Evolutionary conservation across 2,113 vertebrate species (phyloP), one percentile per base, ranked within the genome.

Genomic region (Trematocara stigmaticum): DNA sequence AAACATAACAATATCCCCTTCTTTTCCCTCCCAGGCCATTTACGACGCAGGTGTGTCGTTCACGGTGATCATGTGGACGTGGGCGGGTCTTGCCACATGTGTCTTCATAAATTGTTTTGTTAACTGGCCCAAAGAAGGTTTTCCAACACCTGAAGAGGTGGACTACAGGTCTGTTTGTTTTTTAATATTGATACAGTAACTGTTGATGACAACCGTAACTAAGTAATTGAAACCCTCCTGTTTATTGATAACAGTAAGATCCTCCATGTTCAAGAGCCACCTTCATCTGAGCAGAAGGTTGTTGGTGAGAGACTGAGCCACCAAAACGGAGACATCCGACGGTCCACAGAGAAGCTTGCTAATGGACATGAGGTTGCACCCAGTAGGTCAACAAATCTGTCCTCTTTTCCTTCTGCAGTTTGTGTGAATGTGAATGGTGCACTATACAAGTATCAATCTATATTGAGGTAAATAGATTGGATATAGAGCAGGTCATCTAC

Each of bases 41-140:
- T 98, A 98, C 11, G 96, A 98, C 0, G 95, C 95, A 0, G 97
- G 97, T 0, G 95, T 97, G 26, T 71, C 97, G 12, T 98, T 98
- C 66, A 74, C 88, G 6, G 91, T 88, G 53, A 98, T 98, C 93
- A 98, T 98, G 98, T 97, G 97, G 93, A 81, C 91, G 34, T 98
- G 98, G 98, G 90, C 97, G 0, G 96, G 93, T 34, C 95, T 98
- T 7, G 97, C 98, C 6, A 94, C 94, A 26, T 92, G 96, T 18
- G 97, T 98, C 84, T 98, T 97, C 87, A 55, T 96, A 59, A 98
- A 98, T 94, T 98, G 98, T 82, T 95, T 97, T 64, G 16, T 98
- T 51, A 98, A 98, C 94, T 98, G 98, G 98, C 98, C 98, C 1
- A n/a, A 3, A 0, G 96, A 97, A 83, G 89, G 96, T 42, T 98